Base-by-base conservation (phyloP, 1,140 invertebrate species). In the Anastrepha ludens region DNA sequence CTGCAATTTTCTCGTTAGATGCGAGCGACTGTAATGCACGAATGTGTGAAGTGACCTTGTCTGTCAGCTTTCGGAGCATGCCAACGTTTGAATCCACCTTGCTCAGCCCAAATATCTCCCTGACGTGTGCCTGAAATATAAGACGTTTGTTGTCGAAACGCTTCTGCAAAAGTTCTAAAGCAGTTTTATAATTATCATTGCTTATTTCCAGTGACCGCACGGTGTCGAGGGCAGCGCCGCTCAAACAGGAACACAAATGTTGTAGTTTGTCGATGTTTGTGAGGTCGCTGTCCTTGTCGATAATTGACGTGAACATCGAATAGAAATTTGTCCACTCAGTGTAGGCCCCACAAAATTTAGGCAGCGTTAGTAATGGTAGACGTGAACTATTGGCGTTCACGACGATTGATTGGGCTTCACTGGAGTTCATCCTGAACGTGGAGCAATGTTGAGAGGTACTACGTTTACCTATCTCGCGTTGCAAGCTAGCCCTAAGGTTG, bases 91-190 rank as follows among this genome's bases (percentile, higher is more conserved):
- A 3, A 41, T 60, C 85, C 15, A 29, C 85, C 29, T 17, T 59
- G 6, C 44, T 11, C 58, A 86, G 20, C 29, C 85, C 85, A 50
- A 86, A 86, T 3, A 62, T 60, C 20, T 62, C 20, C 29, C 13
- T 60, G 17, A 17, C 60, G 29, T 62, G 39, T 62, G 85, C 58
- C 81, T 85, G 81, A 60, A 85, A 85, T 3, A 85, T 85, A 47
- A 85, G 29, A 20, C 59, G 5, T 59, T 85, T 55, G 3, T 78
- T 55, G 50, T 78, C n/a, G 15, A 78, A 55, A 15, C 67, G 13
- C 44, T 70, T 50, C 5, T 9, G 9, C 6, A 20, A 17, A 50
- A 78, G n/a, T n/a, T 78, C 47, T 50, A 78, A 20, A 4, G 29
- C 67, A 5, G 15, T 47, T 44, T 74, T 74, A 9, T 74, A 74